Evolutionary conservation across 64 coral and sea anemone genomes (phyloP), one percentile per base, ranked within the genome.

Genomic region (Montipora cactus): DNA sequence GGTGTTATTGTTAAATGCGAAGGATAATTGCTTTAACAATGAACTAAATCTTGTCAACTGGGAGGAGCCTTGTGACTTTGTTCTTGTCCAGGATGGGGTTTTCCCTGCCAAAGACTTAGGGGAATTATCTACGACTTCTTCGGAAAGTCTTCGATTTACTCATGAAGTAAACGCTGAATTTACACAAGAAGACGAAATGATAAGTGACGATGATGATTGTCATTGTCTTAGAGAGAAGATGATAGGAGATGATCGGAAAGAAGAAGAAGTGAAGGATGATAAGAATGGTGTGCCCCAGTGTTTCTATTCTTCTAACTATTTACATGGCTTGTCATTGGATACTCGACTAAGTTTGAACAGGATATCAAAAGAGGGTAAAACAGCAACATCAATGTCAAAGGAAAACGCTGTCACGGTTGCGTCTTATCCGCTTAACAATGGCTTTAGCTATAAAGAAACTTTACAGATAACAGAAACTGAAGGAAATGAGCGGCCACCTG

Each of bases 91-190:
- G 8, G 58, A 84, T 7, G 61, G 12, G 7, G 25, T 15, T 48
- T n/a, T 3, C 11, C 10, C 11, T 44, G 25, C 5, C 23, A 6
- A 86, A 49, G 66, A 86, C 19, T 86, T 15, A 13, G 82, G 71
- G 19, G 82, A 72, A 86, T 47, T 50, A 44, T 86, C 66, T 48
- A 86, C 66, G 10, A n/a, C 82, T 22, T 52, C 82, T 50, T 86
- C 82, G 1, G 64, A 72, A 68, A 71, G 62, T 19, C 8, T 67
- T 47, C 59, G 71, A 67, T 47, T 49, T 9, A 71, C 45, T 9
- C 71, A 70, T 72, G 82, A 86, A 71, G 19, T 86, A 21, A 86
- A 70, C 12, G 16, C 82, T 50, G 82, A 71, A 71, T 18, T 84
- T 4, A 14, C 15, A n/a, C 19, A 19, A 5, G 47, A 86, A 86